Percentiles rank a stretch among this genome's conserved stretches.
Evolutionary conservation across 2,113 vertebrate species (phyloP).

Genomic region (Dasyornis broadbenti): DNA sequence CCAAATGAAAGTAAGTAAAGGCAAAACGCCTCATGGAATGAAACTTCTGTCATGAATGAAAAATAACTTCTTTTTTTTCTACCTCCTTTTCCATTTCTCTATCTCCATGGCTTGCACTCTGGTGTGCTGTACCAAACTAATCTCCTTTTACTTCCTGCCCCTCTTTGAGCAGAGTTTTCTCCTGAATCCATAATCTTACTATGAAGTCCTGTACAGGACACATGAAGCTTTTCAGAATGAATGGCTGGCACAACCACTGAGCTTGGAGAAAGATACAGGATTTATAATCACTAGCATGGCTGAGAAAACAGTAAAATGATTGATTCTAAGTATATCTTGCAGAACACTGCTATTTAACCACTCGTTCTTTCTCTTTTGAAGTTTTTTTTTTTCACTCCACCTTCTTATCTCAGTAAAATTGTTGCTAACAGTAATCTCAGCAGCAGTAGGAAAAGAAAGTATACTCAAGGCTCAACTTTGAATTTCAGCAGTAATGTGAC

Average conservation of each 20-base stretch:
- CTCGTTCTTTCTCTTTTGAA: not conserved
- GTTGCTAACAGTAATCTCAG: conserved; percentile 21
- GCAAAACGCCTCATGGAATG: not conserved
- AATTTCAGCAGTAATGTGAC: not conserved
- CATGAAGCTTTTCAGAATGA: not conserved
- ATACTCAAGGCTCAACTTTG: not conserved
- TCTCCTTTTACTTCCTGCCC: not conserved
- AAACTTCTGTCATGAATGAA: not conserved
- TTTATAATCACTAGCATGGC: not conserved
- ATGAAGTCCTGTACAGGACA: not conserved
- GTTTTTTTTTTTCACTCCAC: not conserved
- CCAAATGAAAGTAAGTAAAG: not conserved
- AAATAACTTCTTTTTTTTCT: not conserved
- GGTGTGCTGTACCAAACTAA: not conserved
- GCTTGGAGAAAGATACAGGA: not conserved
- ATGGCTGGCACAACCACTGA: not conserved
- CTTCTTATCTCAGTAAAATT: conserved; percentile 25
- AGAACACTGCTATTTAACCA: conserved; percentile 2
- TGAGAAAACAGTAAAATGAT: conserved; percentile 25
- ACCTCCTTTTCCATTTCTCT: not conserved
- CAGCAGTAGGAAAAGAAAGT: not conserved
- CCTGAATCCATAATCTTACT: not conserved
- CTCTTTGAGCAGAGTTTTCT: not conserved
- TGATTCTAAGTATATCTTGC: conserved; percentile 46
- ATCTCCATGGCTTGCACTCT: not conserved